These are phyloP conservation scores for Glareola pratincola DNA, from an alignment of 2,113 vertebrate genomes.

Conservation along the genomic window DNA sequence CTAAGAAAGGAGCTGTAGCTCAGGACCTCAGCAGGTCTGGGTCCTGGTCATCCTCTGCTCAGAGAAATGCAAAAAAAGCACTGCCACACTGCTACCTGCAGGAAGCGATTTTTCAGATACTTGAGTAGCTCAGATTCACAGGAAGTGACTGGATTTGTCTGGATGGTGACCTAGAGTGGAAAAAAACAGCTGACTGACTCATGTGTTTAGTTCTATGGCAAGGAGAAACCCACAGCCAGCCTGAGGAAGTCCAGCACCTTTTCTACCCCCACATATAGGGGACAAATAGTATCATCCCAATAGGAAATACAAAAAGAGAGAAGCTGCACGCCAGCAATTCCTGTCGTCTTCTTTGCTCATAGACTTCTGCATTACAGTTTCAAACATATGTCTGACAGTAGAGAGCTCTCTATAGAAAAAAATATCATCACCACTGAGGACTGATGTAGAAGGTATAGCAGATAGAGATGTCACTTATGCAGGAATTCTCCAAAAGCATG, in stretches of 20 bases:
- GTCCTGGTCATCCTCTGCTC: neutral
- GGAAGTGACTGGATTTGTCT: neutral
- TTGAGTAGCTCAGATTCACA: neutral
- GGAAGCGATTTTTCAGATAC: neutral
- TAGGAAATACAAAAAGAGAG: neutral
- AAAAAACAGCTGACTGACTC: neutral
- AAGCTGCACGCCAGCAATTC: neutral
- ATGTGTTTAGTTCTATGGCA: neutral
- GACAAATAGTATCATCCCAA: neutral
- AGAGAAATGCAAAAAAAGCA: neutral
- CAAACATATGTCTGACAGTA: neutral
- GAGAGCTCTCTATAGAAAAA: neutral
- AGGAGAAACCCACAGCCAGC: neutral
- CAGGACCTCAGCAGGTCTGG: neutral
- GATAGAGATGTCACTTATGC: neutral
- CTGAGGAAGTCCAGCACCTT: neutral
- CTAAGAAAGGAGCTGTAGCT: neutral
- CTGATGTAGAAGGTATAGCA: neutral
- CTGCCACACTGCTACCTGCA: neutral
- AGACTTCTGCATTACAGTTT: neutral
- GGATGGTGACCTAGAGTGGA: neutral
- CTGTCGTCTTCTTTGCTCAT: neutral
- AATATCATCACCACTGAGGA: fast-evolving
- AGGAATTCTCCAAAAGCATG: neutral
- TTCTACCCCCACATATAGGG: fast-evolving